Evolutionary conservation across 2,113 vertebrate species (phyloP).

Genomic region (human): DNA sequence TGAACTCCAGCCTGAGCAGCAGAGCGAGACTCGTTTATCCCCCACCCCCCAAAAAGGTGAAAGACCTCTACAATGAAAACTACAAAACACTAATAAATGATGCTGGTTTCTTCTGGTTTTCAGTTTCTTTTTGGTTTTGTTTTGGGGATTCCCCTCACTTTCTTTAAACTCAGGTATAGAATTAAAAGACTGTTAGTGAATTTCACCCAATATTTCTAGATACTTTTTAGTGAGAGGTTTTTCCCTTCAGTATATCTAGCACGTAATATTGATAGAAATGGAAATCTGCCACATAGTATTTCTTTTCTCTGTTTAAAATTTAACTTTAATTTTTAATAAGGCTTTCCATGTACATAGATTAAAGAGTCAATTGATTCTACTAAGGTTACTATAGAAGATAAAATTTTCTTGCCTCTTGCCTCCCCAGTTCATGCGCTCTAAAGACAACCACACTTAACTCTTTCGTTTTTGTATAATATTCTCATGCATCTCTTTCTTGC

Average conservation of each 20-base stretch:
- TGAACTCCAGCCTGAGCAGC: too few relatives aligned
- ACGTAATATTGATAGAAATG: neutral
- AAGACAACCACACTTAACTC: neutral
- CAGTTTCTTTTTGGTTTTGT: neutral
- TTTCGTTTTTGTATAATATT: neutral
- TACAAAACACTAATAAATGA: too few relatives aligned
- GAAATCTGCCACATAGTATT: neutral
- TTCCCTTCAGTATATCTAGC: neutral
- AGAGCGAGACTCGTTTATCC: fast-evolving
- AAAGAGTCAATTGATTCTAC: neutral
- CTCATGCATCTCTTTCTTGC: neutral
- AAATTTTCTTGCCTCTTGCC: neutral
- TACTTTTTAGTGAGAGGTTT: neutral
- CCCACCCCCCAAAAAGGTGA: too few relatives aligned
- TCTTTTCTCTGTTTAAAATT: neutral
- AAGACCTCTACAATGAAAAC: too few relatives aligned
- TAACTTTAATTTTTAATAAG: neutral
- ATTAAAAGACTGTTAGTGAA: neutral
- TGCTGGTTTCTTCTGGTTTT: neutral
- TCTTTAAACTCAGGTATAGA: neutral
- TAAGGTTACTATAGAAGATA: neutral
- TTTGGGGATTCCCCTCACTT: neutral
- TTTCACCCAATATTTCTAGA: neutral
- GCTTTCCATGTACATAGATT: neutral
- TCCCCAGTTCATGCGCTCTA: neutral